Evolutionary conservation across 2,113 vertebrate genomes (phyloP).

Genomic region (Poecilia latipinna): DNA sequence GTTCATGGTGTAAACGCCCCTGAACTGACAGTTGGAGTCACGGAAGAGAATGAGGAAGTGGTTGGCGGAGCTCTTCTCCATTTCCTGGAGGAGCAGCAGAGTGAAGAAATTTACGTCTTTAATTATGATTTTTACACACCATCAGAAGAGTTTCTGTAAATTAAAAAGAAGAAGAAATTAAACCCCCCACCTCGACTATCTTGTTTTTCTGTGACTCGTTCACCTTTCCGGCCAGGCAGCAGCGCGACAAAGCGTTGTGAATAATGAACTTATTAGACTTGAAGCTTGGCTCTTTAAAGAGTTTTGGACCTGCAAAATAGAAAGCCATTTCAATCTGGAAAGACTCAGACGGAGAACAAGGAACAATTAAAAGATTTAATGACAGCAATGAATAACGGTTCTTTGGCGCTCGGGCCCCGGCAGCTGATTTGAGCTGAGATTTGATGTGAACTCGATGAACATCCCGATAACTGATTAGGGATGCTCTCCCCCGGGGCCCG

Average conservation of each 20-base stretch:
- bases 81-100: constrained; percentile 77
- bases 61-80: constrained; percentile 90
- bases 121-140: background rate
- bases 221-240: constrained; percentile 92
- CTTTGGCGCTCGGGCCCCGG: too few relatives aligned
- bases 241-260: constrained; percentile 90
- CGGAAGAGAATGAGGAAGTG: constrained; percentile 94
- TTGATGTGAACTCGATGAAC: too few relatives aligned
- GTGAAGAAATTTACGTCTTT: background rate
- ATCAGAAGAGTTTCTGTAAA: background rate
- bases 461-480: too few relatives aligned
- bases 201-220: constrained; percentile 90
- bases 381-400: too few relatives aligned
- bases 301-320: constrained; percentile 81
- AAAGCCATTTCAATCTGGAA: too few relatives aligned
- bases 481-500: too few relatives aligned
- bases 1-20: constrained; percentile 85
- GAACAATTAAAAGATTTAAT: too few relatives aligned
- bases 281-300: constrained; percentile 93
- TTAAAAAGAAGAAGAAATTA: background rate
- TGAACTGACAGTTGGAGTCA: constrained; percentile 89
- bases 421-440: too few relatives aligned
- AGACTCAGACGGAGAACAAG: too few relatives aligned
- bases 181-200: constrained; percentile 85
- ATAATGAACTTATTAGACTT: constrained; percentile 96